phyloP scores from a whole-genome alignment of 1,140 invertebrate species.

The Metopolophium dirhodum region DNA sequence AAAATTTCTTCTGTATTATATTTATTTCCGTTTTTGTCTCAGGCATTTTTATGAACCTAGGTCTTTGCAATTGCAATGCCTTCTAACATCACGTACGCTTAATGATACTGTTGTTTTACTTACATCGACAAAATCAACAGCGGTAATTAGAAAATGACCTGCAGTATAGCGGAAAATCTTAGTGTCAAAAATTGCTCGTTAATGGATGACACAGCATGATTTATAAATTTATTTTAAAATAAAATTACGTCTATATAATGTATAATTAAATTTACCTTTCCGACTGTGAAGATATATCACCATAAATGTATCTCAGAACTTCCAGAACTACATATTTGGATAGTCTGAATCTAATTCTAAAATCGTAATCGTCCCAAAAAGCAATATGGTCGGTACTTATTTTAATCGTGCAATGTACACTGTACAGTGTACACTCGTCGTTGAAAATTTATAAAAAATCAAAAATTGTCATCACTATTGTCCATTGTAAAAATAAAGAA shows the following conservation, averaged over 20 bases:
- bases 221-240: conserved; percentile 36
- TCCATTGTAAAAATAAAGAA: no score
- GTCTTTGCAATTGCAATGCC: conserved; percentile 58
- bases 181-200: conserved; percentile 58
- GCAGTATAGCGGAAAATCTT: conserved; percentile 60
- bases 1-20: conserved; percentile 60
- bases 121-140: conserved; percentile 60
- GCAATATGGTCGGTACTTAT: no score
- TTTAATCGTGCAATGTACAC: no score
- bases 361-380: no score
- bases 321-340: neutral
- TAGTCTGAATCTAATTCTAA: no score
- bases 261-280: neutral
- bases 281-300: neutral
- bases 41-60: conserved; percentile 60
- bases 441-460: no score
- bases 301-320: neutral
- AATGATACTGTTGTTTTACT: conserved; percentile 60
- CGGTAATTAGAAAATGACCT: conserved; percentile 59
- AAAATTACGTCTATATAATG: neutral
- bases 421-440: no score
- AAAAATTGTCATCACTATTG: no score
- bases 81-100: conserved; percentile 59
- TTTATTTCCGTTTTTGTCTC: conserved; percentile 59
- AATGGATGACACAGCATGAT: conserved; percentile 51